Conservation (phyloP, 2,797 vertebrate genomes). For the Neosilurus hyrtlii region DNA sequence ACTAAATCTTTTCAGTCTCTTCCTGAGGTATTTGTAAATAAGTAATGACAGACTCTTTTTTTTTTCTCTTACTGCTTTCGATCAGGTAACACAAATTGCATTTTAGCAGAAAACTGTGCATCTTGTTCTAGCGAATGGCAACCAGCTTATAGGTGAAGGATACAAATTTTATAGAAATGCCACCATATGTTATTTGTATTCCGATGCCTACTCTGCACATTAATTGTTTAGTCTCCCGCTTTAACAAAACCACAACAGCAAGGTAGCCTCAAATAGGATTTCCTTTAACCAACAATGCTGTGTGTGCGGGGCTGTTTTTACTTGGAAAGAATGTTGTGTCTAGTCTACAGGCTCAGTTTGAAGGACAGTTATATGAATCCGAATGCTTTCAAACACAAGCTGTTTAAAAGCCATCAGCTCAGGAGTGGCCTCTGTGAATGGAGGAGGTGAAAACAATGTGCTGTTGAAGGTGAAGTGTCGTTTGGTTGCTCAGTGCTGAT, state of each 20-base stretch:
- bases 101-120: conserved; percentile 2
- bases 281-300: background rate
- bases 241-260: conserved; percentile 20
- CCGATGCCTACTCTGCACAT: background rate
- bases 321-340: conserved; percentile 15
- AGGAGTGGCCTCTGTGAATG: background rate
- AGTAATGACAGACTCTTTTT: conserved; percentile 4
- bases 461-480: background rate
- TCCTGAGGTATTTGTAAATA: conserved; percentile 26
- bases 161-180: conserved; percentile 4
- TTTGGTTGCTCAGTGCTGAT: background rate
- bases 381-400: background rate
- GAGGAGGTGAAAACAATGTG: background rate
- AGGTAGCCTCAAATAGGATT: conserved; percentile 7
- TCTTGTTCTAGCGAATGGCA: background rate
- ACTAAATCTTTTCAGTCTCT: conserved; percentile 32
- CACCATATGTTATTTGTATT: conserved; percentile 27
- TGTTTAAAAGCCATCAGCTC: background rate
- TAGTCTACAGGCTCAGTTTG: background rate
- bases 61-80: background rate
- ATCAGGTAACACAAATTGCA: background rate
- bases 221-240: conserved; percentile 34
- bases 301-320: conserved; percentile 8
- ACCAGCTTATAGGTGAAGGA: background rate
- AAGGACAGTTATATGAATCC: background rate